A percentile compares a stretch with the other conserved stretches of the same genome.
These are phyloP conservation scores for Bradypodion pumilum DNA, from an alignment of 2,797 vertebrate genomes.

Conservation along the genomic window DNA sequence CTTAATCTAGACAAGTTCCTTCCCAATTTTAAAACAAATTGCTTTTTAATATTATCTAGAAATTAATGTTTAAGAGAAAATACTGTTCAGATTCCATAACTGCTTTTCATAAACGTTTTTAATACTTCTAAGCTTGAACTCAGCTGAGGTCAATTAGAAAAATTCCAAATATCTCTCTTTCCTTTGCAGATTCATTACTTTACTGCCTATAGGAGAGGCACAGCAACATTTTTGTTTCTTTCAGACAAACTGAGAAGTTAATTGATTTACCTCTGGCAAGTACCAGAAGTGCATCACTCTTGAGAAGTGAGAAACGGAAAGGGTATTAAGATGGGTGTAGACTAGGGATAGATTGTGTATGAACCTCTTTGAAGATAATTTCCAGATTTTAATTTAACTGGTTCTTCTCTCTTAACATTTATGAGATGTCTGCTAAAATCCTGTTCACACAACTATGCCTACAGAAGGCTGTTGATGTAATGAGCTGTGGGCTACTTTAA, in stretches of 20 bases:
- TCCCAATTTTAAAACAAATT: slow-evolving; percentile 66
- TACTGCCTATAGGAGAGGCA: slow-evolving; percentile 33
- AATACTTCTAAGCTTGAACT: slow-evolving; percentile 50
- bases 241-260: slow-evolving; percentile 44
- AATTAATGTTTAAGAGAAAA: slow-evolving; percentile 60
- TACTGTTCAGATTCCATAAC: slow-evolving; percentile 54
- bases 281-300: slow-evolving; percentile 34
- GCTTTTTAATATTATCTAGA: slow-evolving; percentile 63
- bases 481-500: too few species aligned
- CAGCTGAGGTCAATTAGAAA: slow-evolving; percentile 57
- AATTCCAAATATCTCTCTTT: slow-evolving; percentile 58
- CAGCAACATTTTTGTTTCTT: slow-evolving; percentile 36
- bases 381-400: not conserved
- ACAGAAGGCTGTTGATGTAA: too few species aligned
- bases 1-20: not conserved
- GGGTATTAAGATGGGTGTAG: slow-evolving; percentile 33
- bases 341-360: not conserved
- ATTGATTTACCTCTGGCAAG: slow-evolving; percentile 43
- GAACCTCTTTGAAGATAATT: not conserved
- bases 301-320: slow-evolving; percentile 39
- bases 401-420: not conserved
- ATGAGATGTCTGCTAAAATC: not conserved
- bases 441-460: too few species aligned
- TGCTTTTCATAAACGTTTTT: slow-evolving; percentile 65
- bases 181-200: slow-evolving; percentile 17